Percentiles rank a stretch among this genome's conserved stretches.
These are phyloP conservation scores for Apaloderma vittatum DNA, from an alignment of 2,113 vertebrate genomes.

Conservation along the genomic window DNA sequence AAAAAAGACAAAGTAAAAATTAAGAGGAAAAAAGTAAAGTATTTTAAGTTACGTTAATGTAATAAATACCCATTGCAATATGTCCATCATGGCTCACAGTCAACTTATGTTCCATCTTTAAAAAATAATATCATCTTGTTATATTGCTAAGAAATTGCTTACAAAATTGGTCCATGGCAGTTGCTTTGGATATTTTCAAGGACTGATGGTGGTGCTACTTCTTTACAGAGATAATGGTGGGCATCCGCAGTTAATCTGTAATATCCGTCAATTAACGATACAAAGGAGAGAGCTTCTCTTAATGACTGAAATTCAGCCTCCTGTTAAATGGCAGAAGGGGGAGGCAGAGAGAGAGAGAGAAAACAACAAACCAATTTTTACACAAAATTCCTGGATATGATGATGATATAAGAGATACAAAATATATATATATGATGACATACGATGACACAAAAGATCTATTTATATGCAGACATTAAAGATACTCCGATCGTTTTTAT, in stretches of 20 bases:
- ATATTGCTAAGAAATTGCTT: slow-evolving; percentile 71
- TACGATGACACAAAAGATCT: too few relatives aligned
- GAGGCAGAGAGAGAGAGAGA: neutral
- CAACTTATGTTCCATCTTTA: neutral
- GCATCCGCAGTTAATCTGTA: slow-evolving; percentile 93
- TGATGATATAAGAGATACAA: neutral
- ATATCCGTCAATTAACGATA: slow-evolving; percentile 95
- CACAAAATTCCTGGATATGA: neutral
- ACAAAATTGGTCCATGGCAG: slow-evolving; percentile 96
- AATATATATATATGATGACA: too few relatives aligned
- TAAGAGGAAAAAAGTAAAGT: neutral
- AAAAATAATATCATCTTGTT: neutral
- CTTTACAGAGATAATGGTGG: slow-evolving; percentile 97
- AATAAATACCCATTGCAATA: neutral
- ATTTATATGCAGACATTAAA: neutral
- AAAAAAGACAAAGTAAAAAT: neutral
- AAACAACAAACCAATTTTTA: neutral
- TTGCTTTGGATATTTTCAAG: slow-evolving; percentile 93
- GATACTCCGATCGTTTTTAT: neutral
- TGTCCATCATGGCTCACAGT: neutral
- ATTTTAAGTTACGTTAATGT: neutral
- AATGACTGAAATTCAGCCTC: slow-evolving; percentile 93
- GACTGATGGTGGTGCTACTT: slow-evolving; percentile 91
- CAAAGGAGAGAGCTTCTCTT: slow-evolving; percentile 92
- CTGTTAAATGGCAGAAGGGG: slow-evolving; percentile 63